A percentile compares a stretch with the other conserved stretches of the same genome.
phyloP scores from a whole-genome alignment of 2,113 vertebrate species.

The Nestor notabilis region DNA sequence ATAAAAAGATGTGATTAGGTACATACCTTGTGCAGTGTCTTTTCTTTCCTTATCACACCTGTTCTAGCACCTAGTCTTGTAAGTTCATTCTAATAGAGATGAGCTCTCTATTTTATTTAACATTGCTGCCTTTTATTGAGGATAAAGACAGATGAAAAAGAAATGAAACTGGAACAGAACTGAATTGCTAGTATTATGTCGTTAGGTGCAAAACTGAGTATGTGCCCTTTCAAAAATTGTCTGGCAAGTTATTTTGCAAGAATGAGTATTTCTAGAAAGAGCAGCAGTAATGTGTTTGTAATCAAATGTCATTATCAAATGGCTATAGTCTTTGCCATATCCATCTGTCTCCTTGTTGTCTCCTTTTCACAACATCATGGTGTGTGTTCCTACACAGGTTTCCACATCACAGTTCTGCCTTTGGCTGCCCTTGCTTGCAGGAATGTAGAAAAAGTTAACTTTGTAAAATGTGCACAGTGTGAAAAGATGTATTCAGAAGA shows the following conservation, averaged over 20 bases:
- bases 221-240: neutral
- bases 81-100: neutral
- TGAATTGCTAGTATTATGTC: neutral
- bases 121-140: neutral
- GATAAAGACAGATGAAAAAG: neutral
- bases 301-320: neutral
- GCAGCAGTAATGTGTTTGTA: neutral
- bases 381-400: neutral
- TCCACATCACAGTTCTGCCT: neutral
- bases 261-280: neutral
- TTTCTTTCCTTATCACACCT: neutral
- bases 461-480: neutral
- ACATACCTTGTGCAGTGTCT: neutral
- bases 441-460: neutral
- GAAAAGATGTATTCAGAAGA: neutral
- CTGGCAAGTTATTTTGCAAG: neutral
- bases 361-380: rapidly evolving
- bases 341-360: neutral
- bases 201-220: neutral
- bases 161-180: neutral
- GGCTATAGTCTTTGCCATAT: neutral
- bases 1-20: neutral
- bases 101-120: neutral
- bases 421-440: neutral
- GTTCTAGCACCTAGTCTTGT: neutral